These are phyloP conservation scores for Liolophura sinensis DNA, from an alignment of 1,140 invertebrate genomes.

Conservation along the genomic window DNA sequence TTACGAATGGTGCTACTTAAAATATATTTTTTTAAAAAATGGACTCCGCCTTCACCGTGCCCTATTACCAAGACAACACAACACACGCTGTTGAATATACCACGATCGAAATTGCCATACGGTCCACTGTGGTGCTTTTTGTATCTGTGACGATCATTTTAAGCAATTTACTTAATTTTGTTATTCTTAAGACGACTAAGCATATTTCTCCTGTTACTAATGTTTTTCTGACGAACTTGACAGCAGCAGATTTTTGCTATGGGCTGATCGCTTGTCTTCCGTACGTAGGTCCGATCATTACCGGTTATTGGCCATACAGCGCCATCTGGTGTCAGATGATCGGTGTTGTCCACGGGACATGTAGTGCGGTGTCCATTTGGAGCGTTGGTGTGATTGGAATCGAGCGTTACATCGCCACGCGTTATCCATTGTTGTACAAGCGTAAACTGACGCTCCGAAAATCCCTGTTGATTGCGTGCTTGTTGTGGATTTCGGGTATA, in stretches of 20 bases:
- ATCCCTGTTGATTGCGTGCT: constrained; percentile 10
- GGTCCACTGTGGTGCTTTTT: background rate
- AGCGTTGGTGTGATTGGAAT: constrained; percentile 25
- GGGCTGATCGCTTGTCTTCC: constrained; percentile 27
- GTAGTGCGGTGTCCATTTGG: constrained; percentile 28
- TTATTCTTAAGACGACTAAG: constrained; percentile 12
- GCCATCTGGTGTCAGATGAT: constrained; percentile 25
- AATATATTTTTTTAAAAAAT: no score
- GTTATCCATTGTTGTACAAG: constrained; percentile 21
- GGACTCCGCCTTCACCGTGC: no score
- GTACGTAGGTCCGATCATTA: constrained; percentile 11
- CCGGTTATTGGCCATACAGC: constrained; percentile 24
- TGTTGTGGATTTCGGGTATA: constrained; percentile 19
- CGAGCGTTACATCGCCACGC: constrained; percentile 31
- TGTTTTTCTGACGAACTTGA: constrained; percentile 25
- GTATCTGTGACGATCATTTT: constrained; percentile 19
- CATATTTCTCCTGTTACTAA: constrained; percentile 16
- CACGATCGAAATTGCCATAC: no score
- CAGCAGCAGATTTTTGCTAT: constrained; percentile 20
- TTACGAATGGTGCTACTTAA: no score
- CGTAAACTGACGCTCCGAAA: background rate
- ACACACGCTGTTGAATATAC: no score
- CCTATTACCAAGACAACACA: no score
- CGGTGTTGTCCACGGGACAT: constrained; percentile 23
- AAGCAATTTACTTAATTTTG: constrained; percentile 26